A percentile compares a stretch with the other conserved stretches of the same genome.
These are phyloP conservation scores for Rhyacophila brunnea DNA, from an alignment of 1,140 invertebrate genomes.

Conservation along the genomic window DNA sequence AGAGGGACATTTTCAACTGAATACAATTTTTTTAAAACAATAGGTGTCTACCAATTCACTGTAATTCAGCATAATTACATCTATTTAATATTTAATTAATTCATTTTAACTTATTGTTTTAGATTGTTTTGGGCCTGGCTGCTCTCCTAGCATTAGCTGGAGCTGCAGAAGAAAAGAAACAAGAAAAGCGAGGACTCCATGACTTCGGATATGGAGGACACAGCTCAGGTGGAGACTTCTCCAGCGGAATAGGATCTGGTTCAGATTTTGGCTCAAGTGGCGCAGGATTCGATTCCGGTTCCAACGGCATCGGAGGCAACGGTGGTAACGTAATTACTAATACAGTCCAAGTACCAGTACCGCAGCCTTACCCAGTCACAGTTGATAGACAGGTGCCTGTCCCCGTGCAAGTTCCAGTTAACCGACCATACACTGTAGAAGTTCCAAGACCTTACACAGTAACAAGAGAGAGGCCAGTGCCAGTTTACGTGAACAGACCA, in stretches of 20 bases:
- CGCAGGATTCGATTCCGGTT: slow-evolving; percentile 22
- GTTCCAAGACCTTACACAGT: slow-evolving; percentile 54
- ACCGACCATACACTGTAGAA: slow-evolving; percentile 56
- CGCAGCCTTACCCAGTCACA: slow-evolving; percentile 43
- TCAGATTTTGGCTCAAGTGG: slow-evolving; percentile 9
- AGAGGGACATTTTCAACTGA: too few species aligned
- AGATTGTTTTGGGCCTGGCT: slow-evolving; percentile 16
- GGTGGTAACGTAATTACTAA: slow-evolving; percentile 37
- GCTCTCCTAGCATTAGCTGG: slow-evolving; percentile 23
- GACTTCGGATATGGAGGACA: slow-evolving; percentile 3
- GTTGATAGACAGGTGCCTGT: slow-evolving; percentile 41
- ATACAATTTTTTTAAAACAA: too few species aligned
- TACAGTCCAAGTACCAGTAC: slow-evolving; percentile 41
- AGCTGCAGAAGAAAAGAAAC: slow-evolving; percentile 23
- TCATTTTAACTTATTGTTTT: too few species aligned
- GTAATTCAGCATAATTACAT: too few species aligned
- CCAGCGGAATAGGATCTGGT: slow-evolving; percentile 1
- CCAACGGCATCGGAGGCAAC: slow-evolving; percentile 19
- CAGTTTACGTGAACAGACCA: slow-evolving; percentile 48
- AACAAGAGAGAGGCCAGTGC: slow-evolving; percentile 50
- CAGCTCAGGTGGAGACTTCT: slow-evolving; percentile 1
- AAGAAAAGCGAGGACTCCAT: slow-evolving; percentile 34
- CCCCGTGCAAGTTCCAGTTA: slow-evolving; percentile 45
- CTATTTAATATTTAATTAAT: too few species aligned
- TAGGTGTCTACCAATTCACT: too few species aligned